Conservation (phyloP, 2,888 invertebrate genomes). For the Phasia obesa region DNA sequence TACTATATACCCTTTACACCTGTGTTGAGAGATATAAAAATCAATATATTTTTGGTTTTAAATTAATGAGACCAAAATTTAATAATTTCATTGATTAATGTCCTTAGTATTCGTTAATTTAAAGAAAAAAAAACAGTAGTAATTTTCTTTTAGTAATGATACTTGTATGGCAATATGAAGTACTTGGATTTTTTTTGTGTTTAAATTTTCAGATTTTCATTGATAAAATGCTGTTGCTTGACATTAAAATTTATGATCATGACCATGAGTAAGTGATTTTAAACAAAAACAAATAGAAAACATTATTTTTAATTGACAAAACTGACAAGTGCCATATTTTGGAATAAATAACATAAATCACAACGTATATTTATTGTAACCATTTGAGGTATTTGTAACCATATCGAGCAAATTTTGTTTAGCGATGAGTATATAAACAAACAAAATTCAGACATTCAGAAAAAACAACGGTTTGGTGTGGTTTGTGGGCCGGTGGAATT, state of each 20-base stretch:
- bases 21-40: too few species aligned
- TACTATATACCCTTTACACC: too few species aligned
- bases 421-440: too few species aligned
- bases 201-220: constrained; percentile 2
- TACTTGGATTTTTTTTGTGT: neutral
- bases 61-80: constrained; percentile 5
- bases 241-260: constrained; percentile 26
- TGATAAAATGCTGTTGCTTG: constrained; percentile 38
- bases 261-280: constrained; percentile 22
- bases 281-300: constrained; percentile 9
- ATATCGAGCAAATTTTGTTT: too few species aligned
- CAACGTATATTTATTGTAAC: neutral
- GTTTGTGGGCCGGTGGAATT: too few species aligned
- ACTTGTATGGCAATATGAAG: constrained; percentile 24
- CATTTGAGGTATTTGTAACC: too few species aligned
- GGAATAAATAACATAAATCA: constrained; percentile 51
- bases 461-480: too few species aligned
- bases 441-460: too few species aligned
- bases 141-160: neutral
- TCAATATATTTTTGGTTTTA: neutral
- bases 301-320: constrained; percentile 53
- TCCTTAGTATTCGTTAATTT: neutral
- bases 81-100: neutral
- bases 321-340: constrained; percentile 41
- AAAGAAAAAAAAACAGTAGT: neutral